Conservation (phyloP, 92 coral and sea anemone genomes). For the Epizoanthus ramosus region DNA sequence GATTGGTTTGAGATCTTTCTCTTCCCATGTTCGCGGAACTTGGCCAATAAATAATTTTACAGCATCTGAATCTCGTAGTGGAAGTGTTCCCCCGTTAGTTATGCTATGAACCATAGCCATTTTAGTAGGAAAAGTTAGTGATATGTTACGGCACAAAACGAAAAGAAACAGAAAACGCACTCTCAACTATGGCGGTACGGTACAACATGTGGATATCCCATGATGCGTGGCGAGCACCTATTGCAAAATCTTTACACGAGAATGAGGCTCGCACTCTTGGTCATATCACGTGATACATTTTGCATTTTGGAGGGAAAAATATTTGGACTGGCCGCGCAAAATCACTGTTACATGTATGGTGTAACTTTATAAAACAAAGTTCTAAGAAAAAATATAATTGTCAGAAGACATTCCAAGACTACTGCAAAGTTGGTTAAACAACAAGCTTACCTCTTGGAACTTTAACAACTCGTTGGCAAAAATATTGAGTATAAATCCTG, state of each 20-base stretch:
- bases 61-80: slow-evolving; percentile 79
- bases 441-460: too few species aligned
- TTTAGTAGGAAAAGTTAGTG: slow-evolving; percentile 35
- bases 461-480: too few species aligned
- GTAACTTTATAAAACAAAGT: too few species aligned
- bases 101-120: slow-evolving; percentile 49
- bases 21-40: slow-evolving; percentile 99
- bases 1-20: slow-evolving; percentile 87
- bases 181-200: slow-evolving; percentile 69
- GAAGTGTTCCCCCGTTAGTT: slow-evolving; percentile 76
- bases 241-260: neutral
- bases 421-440: too few species aligned
- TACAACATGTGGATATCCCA: slow-evolving; percentile 94
- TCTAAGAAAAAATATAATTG: too few species aligned
- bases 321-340: too few species aligned
- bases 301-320: too few species aligned
- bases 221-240: slow-evolving; percentile 44
- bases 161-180: slow-evolving; percentile 28
- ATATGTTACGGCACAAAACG: slow-evolving; percentile 30
- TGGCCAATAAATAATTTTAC: slow-evolving; percentile 96
- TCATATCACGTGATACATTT: neutral
- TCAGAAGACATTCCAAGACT: too few species aligned
- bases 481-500: too few species aligned
- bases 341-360: too few species aligned
- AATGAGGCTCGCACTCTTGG: neutral